Conservation (phyloP, 2,888 invertebrate species). For the Thysanoteuthis rhombus region DNA sequence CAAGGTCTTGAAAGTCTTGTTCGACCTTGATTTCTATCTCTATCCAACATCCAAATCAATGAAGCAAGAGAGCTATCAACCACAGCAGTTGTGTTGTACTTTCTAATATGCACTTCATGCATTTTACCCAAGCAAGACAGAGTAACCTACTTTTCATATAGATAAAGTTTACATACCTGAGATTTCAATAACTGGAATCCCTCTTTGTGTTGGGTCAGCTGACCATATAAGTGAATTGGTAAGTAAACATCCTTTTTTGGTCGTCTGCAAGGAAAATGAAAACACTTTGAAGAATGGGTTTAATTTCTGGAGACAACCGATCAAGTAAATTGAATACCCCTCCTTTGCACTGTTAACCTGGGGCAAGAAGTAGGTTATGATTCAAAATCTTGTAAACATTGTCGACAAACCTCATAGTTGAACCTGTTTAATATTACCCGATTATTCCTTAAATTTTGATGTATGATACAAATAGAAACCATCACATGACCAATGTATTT, state of each 20-base stretch:
- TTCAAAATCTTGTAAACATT: too few species aligned
- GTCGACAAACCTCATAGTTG: too few species aligned
- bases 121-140: background rate
- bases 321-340: background rate
- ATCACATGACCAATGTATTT: too few species aligned
- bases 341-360: too few species aligned
- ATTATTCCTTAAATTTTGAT: too few species aligned
- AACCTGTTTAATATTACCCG: too few species aligned
- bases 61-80: background rate
- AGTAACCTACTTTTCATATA: too few species aligned
- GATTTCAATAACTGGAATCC: constrained; percentile 67
- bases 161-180: constrained; percentile 52
- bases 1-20: too few species aligned
- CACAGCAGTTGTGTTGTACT: background rate
- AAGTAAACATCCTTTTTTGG: constrained; percentile 69
- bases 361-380: too few species aligned
- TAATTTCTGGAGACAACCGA: background rate
- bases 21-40: too few species aligned
- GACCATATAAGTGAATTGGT: constrained; percentile 85
- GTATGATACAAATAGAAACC: too few species aligned
- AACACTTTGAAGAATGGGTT: background rate
- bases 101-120: background rate
- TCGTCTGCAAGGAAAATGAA: constrained; percentile 43
- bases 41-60: background rate
- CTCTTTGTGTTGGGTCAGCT: constrained; percentile 78